Base-by-base conservation (phyloP, 2,113 vertebrate species). In the Labrus mixtus region DNA sequence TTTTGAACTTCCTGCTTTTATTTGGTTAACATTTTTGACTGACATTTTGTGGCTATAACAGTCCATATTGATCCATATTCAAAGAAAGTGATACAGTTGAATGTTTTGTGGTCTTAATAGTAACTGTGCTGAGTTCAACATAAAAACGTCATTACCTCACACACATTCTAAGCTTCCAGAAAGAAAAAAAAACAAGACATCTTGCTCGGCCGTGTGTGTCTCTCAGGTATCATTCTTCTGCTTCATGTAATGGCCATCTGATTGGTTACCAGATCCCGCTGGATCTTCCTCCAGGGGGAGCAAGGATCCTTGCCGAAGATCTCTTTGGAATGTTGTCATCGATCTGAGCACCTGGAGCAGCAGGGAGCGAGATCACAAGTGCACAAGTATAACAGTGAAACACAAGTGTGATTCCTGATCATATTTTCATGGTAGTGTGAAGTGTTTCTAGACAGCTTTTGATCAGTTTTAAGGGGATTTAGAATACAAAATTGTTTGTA, bases 291-390 rank as follows among this genome's bases (percentile, higher is more conserved):
- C 97, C 97, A 10, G 97, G 97, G 65, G 97, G 97, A 69, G 97
- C 97, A 46, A 98, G 95, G 91, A 98, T 97, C 91, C 97, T 91
- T 56, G 97, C 96, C 0, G 96, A 97, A 67, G 97, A 96, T 92
- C 96, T 96, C 94, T 99, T 98, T 92, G 97, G 97, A 90, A 98
- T 87, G 15, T 96, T 96, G 89, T 98, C 97, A 68, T 98, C 97
- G 12, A 98, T 95, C 92, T 99, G 97, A 90, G 96, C 93, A 86
- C 97, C 97, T 99, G 83, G 54, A 53, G 67, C 5, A 25, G 58
- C 20, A 12, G 15, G 23, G 25, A 20, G 56, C 9, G 13, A 1
- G 56, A 29, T 29, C 29, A 29, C 43, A 37, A 1, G 12, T 48
- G 12, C 10, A 46, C 17, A 2, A 19, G 46, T 48, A 17, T 15